Evolutionary conservation across 2,113 vertebrate species (phyloP), one percentile per base, ranked within the genome.

Genomic region (Oophaga pumilio): DNA sequence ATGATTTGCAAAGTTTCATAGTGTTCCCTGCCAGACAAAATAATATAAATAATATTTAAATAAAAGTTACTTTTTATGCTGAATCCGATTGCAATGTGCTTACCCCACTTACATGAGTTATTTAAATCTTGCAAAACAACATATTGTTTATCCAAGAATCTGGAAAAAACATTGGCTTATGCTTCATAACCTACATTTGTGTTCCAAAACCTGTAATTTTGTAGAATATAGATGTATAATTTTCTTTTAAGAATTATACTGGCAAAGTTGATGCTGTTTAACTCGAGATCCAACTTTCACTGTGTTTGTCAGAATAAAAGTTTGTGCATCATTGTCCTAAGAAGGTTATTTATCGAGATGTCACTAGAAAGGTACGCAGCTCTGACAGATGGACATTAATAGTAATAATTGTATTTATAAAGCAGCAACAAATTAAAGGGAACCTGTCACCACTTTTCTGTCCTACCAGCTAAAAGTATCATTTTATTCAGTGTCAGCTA

Each of bases 171-270:
- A 81, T 33, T 81, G 78, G 62, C 43, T 57, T 43, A 81, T 43
- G 62, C 78, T 43, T 81, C 62, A 62, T 81, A 81, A 81, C 78
- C 56, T 62, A 20, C 78, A 81, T 60, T 81, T 81, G 62, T 62
- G 52, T 81, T 62, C 78, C 28, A 81, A 60, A 81, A 81, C 78
- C 18, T 15, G 15, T 78, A 78, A 78, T 78, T 60, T 81, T 81
- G 24, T 13, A 60, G 15, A 62, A 18, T 43, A 81, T 28, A 81
- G 11, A 28, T 81, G 43, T 81, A 62, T 81, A 17, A 81, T 62
- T 79, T 43, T 60, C 56, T 59, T n/a, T 13, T 26, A 53, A 78
- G 76, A 13, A 78, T 56, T 26, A 56, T 57, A 56, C 76, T 26
- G 14, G n/a, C n/a, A 53, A 24, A 24, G 50, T 77, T 77, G 52